A percentile compares a stretch with the other conserved stretches of the same genome.
Evolutionary conservation across 2,113 vertebrate species (phyloP).

Genomic region (Cyanoderma ruficeps): DNA sequence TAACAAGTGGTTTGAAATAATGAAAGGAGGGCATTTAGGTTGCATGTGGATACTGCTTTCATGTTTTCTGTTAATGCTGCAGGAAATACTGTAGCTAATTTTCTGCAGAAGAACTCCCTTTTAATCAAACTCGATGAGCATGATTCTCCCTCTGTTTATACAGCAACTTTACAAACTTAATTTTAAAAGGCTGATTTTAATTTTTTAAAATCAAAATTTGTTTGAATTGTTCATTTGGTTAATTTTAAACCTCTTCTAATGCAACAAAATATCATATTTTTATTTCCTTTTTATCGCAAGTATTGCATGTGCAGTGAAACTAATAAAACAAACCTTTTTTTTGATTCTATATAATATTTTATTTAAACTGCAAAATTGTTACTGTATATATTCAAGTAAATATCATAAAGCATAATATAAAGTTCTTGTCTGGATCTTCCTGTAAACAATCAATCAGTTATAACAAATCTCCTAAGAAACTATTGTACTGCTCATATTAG

Average conservation of each 20-base stretch:
- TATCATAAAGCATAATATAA: neutral
- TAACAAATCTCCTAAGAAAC: neutral
- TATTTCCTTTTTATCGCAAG: rapidly evolving
- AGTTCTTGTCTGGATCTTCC: neutral
- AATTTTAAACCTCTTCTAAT: neutral
- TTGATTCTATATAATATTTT: neutral
- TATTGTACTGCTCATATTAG: neutral
- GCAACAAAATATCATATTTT: neutral
- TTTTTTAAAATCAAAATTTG: neutral
- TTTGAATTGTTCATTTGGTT: neutral
- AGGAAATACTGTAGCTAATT: neutral
- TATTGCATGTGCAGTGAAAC: neutral
- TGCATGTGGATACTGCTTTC: neutral
- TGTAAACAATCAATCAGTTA: neutral
- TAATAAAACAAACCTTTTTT: neutral
- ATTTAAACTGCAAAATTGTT: neutral
- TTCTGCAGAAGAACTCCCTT: neutral
- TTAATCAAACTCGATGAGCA: neutral
- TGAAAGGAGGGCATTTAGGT: neutral
- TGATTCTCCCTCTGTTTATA: neutral
- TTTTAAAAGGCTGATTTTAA: neutral
- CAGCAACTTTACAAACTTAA: neutral
- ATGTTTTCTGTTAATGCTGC: neutral
- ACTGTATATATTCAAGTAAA: neutral
- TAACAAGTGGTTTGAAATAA: neutral